phyloP scores from a whole-genome alignment of 2,888 invertebrate species.

The Amblyjoppa fuscipennis region DNA sequence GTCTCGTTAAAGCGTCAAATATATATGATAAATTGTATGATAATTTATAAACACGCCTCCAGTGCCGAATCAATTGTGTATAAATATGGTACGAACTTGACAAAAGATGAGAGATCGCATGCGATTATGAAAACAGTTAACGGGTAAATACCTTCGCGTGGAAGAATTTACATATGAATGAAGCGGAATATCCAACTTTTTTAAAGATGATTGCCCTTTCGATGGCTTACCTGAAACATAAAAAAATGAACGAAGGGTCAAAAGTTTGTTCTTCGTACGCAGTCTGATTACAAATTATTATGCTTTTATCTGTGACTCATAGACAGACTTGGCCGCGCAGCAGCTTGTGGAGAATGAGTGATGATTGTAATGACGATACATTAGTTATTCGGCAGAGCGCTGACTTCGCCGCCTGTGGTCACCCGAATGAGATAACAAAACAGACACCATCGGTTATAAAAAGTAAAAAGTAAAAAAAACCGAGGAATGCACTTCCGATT shows the following conservation, averaged over 20 bases:
- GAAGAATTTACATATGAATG: not conserved
- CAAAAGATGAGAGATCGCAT: not conserved
- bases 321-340: not conserved
- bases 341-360: not conserved
- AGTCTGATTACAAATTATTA: not conserved
- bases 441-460: not conserved
- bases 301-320: not conserved
- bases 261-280: not conserved
- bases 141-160: not conserved
- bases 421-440: not conserved
- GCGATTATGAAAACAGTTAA: not conserved
- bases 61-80: not conserved
- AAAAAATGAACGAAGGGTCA: not conserved
- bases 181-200: not conserved
- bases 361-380: not conserved
- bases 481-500: not conserved
- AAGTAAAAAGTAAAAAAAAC: not conserved
- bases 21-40: not conserved
- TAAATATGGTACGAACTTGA: not conserved
- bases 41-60: not conserved
- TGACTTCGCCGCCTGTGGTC: not conserved
- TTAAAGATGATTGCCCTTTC: not conserved
- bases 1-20: slow-evolving; percentile 27
- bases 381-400: not conserved
- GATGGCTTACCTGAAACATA: not conserved